Percentiles rank a stretch among this genome's conserved stretches.
Conservation (phyloP, 2,113 vertebrate species). For the Catharus bicknelli region DNA sequence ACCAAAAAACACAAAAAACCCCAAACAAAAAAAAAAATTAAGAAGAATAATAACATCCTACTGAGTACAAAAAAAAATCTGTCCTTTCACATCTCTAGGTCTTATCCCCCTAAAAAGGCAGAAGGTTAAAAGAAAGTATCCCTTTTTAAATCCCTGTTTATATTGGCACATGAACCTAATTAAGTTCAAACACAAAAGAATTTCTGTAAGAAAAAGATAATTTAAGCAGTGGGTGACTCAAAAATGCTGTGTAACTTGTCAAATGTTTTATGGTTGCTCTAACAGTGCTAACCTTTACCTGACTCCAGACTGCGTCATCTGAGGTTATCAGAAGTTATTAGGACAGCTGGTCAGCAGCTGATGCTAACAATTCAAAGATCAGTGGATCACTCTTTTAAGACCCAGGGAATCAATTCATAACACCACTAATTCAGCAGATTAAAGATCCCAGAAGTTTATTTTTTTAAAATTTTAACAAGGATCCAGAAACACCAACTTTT, state of each 20-base stretch:
- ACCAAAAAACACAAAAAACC: background rate
- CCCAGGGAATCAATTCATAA: background rate
- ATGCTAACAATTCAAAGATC: background rate
- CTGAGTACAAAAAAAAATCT: rapidly evolving
- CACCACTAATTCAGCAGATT: background rate
- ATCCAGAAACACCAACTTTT: background rate
- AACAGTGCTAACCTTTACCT: background rate
- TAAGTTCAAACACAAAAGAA: background rate
- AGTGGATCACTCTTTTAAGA: background rate
- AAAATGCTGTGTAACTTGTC: background rate
- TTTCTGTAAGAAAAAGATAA: background rate
- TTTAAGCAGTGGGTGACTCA: background rate
- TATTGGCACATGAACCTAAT: background rate
- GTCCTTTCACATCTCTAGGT: rapidly evolving
- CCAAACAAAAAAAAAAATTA: background rate
- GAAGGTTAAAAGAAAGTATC: background rate
- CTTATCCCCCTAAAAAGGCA: background rate
- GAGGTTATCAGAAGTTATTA: background rate
- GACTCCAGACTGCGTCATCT: too few species aligned
- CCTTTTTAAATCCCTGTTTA: background rate
- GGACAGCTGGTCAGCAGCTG: background rate
- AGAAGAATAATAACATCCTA: rapidly evolving
- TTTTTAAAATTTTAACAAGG: background rate
- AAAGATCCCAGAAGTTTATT: background rate
- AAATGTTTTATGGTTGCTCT: background rate